A percentile compares a stretch with the other conserved stretches of the same genome.
Evolutionary conservation across 2,888 invertebrate species (phyloP).

Genomic region (Chrysolina oricalcia): DNA sequence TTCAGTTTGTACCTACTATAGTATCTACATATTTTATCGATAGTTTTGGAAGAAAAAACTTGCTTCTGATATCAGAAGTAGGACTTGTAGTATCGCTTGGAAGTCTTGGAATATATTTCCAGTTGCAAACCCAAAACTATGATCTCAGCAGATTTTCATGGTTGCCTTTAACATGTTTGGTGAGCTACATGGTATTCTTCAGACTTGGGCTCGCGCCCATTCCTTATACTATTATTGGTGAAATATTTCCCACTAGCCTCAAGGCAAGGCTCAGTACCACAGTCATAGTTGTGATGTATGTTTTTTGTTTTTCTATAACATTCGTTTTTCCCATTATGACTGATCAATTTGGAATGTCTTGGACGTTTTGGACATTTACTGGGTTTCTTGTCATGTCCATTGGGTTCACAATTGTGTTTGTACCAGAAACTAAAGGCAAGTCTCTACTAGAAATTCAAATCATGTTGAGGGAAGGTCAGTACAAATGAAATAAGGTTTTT

Average conservation of each 20-base stretch:
- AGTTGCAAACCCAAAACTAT: conserved; percentile 44
- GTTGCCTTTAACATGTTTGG: conserved; percentile 81
- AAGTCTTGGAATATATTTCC: conserved; percentile 57
- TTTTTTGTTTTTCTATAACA: conserved; percentile 44
- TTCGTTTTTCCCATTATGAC: conserved; percentile 54
- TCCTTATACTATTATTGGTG: conserved; percentile 88
- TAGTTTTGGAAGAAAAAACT: conserved; percentile 80
- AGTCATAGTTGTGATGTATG: conserved; percentile 39
- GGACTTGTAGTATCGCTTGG: conserved; percentile 76
- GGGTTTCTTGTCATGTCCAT: conserved; percentile 47
- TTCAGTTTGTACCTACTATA: conserved; percentile 82
- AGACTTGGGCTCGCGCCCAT: conserved; percentile 82
- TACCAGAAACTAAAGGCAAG: conserved; percentile 53
- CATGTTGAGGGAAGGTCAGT: background rate
- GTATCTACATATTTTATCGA: conserved; percentile 85
- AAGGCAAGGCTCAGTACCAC: conserved; percentile 76
- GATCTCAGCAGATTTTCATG: conserved; percentile 73
- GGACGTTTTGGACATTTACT: conserved; percentile 56
- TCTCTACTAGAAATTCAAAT: background rate
- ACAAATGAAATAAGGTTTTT: too few species aligned
- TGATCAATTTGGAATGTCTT: conserved; percentile 48
- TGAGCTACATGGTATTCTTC: conserved; percentile 82
- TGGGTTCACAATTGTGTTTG: conserved; percentile 52
- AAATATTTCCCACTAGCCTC: conserved; percentile 85
- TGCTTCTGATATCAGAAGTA: conserved; percentile 80